Evolutionary conservation across 2,797 vertebrate genomes (phyloP).

Genomic region (Urophycis tenuis): DNA sequence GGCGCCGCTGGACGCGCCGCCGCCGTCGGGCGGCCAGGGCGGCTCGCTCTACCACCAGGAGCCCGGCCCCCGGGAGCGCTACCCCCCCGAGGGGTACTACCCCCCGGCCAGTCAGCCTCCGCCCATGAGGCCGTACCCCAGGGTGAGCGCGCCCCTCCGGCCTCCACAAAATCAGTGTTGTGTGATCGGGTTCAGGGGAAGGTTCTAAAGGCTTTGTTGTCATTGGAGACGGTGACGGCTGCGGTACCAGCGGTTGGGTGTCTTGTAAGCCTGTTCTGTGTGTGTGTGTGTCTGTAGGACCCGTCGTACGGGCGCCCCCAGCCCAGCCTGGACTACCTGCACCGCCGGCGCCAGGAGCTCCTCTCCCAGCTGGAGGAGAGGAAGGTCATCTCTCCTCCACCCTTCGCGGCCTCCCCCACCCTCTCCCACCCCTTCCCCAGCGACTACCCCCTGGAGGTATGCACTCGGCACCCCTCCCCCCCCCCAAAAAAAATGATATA

Average conservation of each 20-base stretch:
- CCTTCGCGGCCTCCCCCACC: conserved; percentile 90
- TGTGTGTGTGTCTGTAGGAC: conserved; percentile 59
- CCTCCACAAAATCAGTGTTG: background rate
- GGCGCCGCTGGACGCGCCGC: conserved; percentile 81
- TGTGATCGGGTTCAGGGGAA: background rate
- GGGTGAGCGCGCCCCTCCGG: conserved; percentile 66
- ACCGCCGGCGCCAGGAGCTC: conserved; percentile 90
- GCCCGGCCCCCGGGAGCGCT: conserved; percentile 77
- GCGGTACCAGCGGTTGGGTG: too few relatives aligned
- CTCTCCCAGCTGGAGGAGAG: conserved; percentile 95
- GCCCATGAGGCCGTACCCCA: conserved; percentile 80
- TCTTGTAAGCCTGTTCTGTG: background rate
- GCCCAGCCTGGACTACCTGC: conserved; percentile 89
- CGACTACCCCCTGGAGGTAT: conserved; percentile 87
- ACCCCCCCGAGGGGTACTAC: conserved; percentile 85
- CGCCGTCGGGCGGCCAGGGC: conserved; percentile 59
- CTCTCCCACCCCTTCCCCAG: conserved; percentile 83
- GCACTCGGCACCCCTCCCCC: conserved; percentile 1
- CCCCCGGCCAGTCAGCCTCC: conserved; percentile 74
- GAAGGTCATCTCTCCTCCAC: conserved; percentile 94
- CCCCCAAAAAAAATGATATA: background rate
- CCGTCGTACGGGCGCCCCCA: conserved; percentile 71
- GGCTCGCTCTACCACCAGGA: conserved; percentile 86
- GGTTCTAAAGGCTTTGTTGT: background rate
- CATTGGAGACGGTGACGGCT: too few relatives aligned